Percentiles rank a stretch among this genome's conserved stretches.
Evolutionary conservation across 1,140 invertebrate genomes (phyloP).

Genomic region (Hycleus phaleratus): DNA sequence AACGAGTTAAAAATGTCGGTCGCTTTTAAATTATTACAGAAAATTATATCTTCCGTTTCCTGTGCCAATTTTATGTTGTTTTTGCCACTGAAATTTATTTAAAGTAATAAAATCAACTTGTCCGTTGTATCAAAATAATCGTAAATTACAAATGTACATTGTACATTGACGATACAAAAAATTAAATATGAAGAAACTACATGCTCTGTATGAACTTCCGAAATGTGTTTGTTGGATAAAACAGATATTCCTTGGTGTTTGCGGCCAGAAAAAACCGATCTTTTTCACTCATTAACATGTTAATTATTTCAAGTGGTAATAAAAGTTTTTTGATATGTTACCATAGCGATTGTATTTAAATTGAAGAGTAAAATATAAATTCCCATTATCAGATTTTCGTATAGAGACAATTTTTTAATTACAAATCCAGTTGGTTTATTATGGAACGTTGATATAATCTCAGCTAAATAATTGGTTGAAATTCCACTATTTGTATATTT

Average conservation of each 20-base stretch:
- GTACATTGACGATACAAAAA: no score
- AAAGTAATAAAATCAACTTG: no score
- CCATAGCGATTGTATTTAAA: no score
- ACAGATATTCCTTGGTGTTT: no score
- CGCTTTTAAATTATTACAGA: slow-evolving; percentile 7
- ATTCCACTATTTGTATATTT: no score
- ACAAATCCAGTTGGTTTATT: no score
- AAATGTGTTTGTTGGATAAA: slow-evolving; percentile 1
- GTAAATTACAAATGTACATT: no score
- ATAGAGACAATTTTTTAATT: no score
- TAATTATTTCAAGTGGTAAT: neutral
- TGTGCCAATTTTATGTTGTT: neutral
- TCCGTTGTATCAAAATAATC: no score
- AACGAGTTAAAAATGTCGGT: neutral
- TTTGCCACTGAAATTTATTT: neutral
- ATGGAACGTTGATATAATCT: no score
- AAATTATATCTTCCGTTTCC: slow-evolving; percentile 15
- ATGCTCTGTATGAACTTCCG: slow-evolving; percentile 3
- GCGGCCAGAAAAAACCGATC: slow-evolving; percentile 1
- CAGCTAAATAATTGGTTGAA: no score
- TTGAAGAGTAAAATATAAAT: slow-evolving; percentile 1
- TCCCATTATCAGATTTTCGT: neutral
- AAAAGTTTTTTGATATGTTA: no score
- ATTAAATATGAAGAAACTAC: neutral
- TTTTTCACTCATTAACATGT: slow-evolving; percentile 1